These are phyloP conservation scores for Lagopus leucura DNA, from an alignment of 2,113 vertebrate genomes.

Conservation along the genomic window DNA sequence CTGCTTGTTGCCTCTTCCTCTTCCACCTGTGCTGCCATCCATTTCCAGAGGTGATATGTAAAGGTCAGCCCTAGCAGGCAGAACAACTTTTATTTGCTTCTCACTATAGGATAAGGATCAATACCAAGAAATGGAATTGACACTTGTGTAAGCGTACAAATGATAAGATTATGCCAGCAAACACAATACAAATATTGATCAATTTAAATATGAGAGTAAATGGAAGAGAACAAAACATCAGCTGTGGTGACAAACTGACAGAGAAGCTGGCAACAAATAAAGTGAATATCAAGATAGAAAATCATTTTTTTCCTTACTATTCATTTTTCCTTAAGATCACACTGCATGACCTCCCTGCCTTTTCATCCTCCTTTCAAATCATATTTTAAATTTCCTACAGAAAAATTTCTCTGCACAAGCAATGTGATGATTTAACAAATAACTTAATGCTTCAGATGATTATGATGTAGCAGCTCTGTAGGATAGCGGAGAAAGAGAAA, in stretches of 20 bases:
- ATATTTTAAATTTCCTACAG: neutral
- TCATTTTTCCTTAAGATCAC: neutral
- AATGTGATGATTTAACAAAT: neutral
- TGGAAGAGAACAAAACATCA: neutral
- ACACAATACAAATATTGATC: constrained; percentile 45
- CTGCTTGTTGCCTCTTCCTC: neutral
- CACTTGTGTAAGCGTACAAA: neutral
- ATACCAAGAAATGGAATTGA: neutral
- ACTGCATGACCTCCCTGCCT: neutral
- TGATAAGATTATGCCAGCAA: constrained; percentile 18
- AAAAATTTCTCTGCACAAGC: neutral
- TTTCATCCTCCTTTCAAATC: neutral
- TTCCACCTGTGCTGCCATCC: neutral
- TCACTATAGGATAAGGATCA: constrained; percentile 11
- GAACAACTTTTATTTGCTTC: neutral
- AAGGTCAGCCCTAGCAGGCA: constrained; percentile 35
- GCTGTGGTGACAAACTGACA: neutral
- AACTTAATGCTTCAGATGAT: neutral
- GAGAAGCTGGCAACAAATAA: constrained; percentile 2
- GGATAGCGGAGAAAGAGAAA: neutral
- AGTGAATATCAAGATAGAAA: neutral
- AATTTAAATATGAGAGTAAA: constrained; percentile 28
- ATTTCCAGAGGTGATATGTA: constrained; percentile 54
- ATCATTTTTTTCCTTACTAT: neutral
- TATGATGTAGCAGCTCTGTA: neutral